Evolutionary conservation across 2,888 invertebrate species (phyloP).

Genomic region (Amphimallon solstitiale): DNA sequence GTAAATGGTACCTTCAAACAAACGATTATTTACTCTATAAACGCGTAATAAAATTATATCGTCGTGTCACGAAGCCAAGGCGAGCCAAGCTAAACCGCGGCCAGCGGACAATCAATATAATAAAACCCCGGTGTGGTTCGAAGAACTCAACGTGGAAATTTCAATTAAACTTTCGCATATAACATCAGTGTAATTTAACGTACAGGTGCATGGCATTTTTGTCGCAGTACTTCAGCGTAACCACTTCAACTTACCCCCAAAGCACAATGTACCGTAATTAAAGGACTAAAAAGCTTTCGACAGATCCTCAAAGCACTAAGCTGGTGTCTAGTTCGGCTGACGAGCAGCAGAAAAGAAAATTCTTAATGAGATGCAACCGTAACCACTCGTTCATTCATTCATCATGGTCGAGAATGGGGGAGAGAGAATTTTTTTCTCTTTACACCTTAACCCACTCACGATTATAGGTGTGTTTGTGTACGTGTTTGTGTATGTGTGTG

Average conservation of each 20-base stretch:
- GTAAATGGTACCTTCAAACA: no score
- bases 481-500: not conserved
- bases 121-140: not conserved
- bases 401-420: slow-evolving; percentile 4
- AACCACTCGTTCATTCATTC: slow-evolving; percentile 25
- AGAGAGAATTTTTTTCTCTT: not conserved
- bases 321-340: slow-evolving; percentile 24
- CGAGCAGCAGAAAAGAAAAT: slow-evolving; percentile 32
- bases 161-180: slow-evolving; percentile 31
- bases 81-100: not conserved
- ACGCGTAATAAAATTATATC: no score
- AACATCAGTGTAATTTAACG: slow-evolving; percentile 22
- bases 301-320: slow-evolving; percentile 37
- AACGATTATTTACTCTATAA: no score
- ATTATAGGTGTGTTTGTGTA: slow-evolving; percentile 14
- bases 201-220: slow-evolving; percentile 32
- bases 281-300: slow-evolving; percentile 40
- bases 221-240: slow-evolving; percentile 21
- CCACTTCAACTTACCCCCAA: slow-evolving; percentile 34
- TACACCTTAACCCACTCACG: slow-evolving; percentile 8
- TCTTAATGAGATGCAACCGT: slow-evolving; percentile 40
- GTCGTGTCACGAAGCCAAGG: no score
- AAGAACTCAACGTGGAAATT: slow-evolving; percentile 6
- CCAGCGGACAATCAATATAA: slow-evolving; percentile 11
- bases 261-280: slow-evolving; percentile 41